Percentiles rank a stretch among this genome's conserved stretches.
These are phyloP conservation scores for Corythaeola cristata DNA, from an alignment of 2,113 vertebrate genomes.

Conservation along the genomic window DNA sequence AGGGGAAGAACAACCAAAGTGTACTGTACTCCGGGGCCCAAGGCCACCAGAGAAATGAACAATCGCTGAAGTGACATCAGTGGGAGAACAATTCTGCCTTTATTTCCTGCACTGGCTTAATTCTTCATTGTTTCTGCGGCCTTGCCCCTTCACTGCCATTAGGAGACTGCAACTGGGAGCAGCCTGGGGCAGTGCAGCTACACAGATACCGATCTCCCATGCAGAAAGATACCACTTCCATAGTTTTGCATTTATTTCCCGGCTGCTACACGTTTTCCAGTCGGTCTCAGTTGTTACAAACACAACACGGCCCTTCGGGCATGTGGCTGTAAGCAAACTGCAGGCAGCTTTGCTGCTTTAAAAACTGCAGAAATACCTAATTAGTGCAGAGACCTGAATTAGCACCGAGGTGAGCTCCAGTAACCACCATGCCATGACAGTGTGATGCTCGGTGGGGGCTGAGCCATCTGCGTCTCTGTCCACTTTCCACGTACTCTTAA, in stretches of 20 bases:
- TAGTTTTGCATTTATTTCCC: background rate
- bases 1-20: slow-evolving; percentile 17
- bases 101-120: background rate
- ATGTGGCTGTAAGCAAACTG: background rate
- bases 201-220: background rate
- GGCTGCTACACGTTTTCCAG: background rate
- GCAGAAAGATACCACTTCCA: background rate
- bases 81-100: slow-evolving; percentile 43
- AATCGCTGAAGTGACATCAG: background rate
- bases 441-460: rapidly evolving
- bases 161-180: background rate
- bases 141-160: background rate
- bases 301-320: background rate
- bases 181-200: background rate
- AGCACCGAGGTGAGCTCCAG: background rate
- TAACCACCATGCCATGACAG: background rate
- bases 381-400: background rate
- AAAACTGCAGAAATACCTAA: background rate
- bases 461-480: background rate
- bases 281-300: background rate
- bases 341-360: background rate
- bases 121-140: background rate
- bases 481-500: background rate
- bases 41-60: background rate
- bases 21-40: background rate